Conservation (phyloP, 2,797 vertebrate species). For the Accipiter badius region DNA sequence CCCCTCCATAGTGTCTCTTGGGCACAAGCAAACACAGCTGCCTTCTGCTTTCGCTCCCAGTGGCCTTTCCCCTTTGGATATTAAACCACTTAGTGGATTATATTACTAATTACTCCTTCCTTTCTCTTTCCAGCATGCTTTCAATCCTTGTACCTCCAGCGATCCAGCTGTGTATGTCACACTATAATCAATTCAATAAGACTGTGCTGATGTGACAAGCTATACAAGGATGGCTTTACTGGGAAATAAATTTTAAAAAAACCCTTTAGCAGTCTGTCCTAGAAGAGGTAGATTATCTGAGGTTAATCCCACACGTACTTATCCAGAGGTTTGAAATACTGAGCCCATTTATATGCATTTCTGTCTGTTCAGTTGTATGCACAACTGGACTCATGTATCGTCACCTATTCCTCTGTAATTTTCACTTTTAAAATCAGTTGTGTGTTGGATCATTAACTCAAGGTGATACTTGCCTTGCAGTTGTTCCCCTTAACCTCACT, state of each 20-base stretch:
- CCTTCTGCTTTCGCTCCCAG: not conserved
- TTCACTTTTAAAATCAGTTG: not conserved
- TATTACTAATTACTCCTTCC: not conserved
- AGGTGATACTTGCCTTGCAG: not conserved
- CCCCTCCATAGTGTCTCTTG: not conserved
- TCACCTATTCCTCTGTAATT: not conserved
- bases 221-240: not conserved
- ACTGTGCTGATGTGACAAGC: not conserved
- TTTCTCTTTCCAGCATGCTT: not conserved
- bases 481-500: not conserved
- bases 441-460: not conserved
- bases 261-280: not conserved
- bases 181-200: not conserved
- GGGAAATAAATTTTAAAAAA: not conserved
- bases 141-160: not conserved
- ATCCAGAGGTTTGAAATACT: not conserved
- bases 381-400: not conserved
- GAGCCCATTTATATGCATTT: not conserved
- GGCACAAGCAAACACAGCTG: not conserved
- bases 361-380: not conserved
- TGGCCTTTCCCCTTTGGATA: not conserved
- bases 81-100: not conserved
- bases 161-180: not conserved
- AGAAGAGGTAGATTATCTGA: not conserved
- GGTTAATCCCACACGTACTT: not conserved